A percentile compares a stretch with the other conserved stretches of the same genome.
Evolutionary conservation across 1,140 invertebrate species (phyloP).

Genomic region (Dufourea novaeangliae): DNA sequence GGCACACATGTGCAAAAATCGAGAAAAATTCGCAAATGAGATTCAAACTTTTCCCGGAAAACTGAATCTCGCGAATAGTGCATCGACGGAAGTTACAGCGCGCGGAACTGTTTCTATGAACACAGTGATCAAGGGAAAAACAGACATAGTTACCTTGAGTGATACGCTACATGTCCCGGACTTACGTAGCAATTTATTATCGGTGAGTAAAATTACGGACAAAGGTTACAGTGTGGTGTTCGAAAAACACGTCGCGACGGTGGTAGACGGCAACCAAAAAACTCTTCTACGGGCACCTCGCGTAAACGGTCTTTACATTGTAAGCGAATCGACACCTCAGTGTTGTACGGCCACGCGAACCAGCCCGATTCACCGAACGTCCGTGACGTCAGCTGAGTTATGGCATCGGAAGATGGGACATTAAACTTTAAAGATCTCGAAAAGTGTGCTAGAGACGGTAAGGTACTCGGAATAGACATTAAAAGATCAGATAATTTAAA

Average conservation of each 20-base stretch:
- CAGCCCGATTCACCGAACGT: not conserved
- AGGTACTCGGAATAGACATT: not conserved
- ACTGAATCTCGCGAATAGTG: not conserved
- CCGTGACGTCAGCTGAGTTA: not conserved
- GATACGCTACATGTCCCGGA: no score
- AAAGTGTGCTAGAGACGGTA: not conserved
- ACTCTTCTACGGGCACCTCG: not conserved
- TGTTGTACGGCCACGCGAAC: not conserved
- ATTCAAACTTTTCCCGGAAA: not conserved
- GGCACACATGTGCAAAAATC: slow-evolving; percentile 9
- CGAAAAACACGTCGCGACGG: not conserved
- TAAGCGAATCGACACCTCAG: not conserved
- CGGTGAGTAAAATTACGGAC: slow-evolving; percentile 4
- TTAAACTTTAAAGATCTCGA: not conserved
- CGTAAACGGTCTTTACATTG: not conserved
- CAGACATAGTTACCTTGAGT: not conserved
- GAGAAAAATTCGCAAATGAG: not conserved
- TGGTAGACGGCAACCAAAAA: no score
- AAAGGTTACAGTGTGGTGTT: no score
- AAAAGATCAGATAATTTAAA: not conserved
- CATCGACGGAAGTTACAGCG: not conserved
- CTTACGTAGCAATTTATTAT: slow-evolving; percentile 21
- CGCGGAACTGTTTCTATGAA: slow-evolving; percentile 2
- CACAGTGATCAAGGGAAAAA: not conserved
- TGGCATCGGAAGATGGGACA: slow-evolving; percentile 15